A percentile compares a stretch with the other conserved stretches of the same genome.
These are phyloP conservation scores for Galerucella calmariensis DNA, from an alignment of 2,888 invertebrate species.

Conservation along the genomic window DNA sequence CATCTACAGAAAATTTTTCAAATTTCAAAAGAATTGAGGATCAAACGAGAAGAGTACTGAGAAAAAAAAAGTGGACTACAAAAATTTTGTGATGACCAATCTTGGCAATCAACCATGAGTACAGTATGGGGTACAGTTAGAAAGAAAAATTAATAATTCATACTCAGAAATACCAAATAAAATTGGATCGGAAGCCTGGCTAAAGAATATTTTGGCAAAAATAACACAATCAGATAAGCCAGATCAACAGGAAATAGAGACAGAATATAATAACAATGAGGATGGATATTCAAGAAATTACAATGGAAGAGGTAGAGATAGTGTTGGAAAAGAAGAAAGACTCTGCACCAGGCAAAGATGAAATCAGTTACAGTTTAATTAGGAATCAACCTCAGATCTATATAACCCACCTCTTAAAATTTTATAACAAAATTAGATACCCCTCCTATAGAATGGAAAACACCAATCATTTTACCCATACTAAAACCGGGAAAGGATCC, in stretches of 20 bases:
- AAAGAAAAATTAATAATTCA: not conserved
- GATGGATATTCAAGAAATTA: constrained; percentile 3
- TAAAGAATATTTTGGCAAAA: not conserved
- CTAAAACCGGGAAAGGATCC: too few species aligned
- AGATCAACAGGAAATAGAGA: not conserved
- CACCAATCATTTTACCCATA: too few species aligned
- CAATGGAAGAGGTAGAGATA: not conserved
- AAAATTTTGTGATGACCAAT: not conserved
- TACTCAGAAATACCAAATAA: not conserved
- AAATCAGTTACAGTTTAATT: constrained; percentile 24
- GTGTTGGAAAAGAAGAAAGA: constrained; percentile 17
- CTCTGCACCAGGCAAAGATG: constrained; percentile 25
- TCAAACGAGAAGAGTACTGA: not conserved
- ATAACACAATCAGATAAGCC: not conserved
- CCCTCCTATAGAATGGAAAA: too few species aligned
- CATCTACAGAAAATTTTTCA: not conserved
- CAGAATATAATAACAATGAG: not conserved
- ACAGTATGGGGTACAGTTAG: not conserved
- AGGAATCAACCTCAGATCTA: constrained; percentile 10
- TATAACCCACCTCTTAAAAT: not conserved
- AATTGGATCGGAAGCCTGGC: not conserved
- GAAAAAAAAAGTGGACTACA: constrained; percentile 1
- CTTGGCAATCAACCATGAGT: not conserved
- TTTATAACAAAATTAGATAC: constrained; percentile 16
- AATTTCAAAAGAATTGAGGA: not conserved